phyloP scores from a whole-genome alignment of 2,113 vertebrate species.

The Lepus europaeus region DNA sequence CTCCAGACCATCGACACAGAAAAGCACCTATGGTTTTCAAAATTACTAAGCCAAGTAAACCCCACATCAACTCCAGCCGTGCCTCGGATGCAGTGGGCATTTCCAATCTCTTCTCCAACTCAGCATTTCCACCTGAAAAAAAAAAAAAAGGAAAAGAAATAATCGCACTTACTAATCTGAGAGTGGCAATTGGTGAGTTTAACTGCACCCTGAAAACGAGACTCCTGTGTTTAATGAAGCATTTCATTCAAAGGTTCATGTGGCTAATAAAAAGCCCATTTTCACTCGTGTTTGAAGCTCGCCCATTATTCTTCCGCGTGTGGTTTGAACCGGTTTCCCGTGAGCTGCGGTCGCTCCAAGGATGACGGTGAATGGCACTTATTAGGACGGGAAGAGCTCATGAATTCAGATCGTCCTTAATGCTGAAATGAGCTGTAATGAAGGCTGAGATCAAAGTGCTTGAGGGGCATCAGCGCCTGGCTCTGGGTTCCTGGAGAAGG shows the following conservation, averaged over 20 bases:
- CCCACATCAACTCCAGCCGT: background rate
- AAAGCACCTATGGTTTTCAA: background rate
- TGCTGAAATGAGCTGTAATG: constrained; percentile 71
- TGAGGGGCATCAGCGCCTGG: constrained; percentile 23
- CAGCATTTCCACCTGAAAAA: background rate
- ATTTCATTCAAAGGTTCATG: constrained; percentile 73
- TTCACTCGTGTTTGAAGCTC: constrained; percentile 74
- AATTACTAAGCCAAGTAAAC: background rate
- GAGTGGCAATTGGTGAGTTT: constrained; percentile 61
- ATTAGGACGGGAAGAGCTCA: constrained; percentile 55
- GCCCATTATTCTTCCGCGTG: constrained; percentile 72
- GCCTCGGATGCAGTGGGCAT: too few relatives aligned
- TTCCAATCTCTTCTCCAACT: background rate
- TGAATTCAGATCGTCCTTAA: constrained; percentile 76
- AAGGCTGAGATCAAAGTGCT: constrained; percentile 77
- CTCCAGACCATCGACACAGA: background rate
- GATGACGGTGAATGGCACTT: constrained; percentile 58
- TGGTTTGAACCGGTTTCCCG: constrained; percentile 66
- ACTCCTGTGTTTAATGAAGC: constrained; percentile 62
- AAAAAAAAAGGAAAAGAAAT: background rate
- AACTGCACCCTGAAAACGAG: constrained; percentile 60
- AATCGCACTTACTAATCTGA: constrained; percentile 51
- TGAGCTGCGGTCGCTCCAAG: constrained; percentile 63
- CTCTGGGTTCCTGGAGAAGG: constrained; percentile 28
- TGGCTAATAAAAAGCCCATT: constrained; percentile 67